Conservation (phyloP, 2,113 vertebrate species). For the Euleptes europaea region DNA sequence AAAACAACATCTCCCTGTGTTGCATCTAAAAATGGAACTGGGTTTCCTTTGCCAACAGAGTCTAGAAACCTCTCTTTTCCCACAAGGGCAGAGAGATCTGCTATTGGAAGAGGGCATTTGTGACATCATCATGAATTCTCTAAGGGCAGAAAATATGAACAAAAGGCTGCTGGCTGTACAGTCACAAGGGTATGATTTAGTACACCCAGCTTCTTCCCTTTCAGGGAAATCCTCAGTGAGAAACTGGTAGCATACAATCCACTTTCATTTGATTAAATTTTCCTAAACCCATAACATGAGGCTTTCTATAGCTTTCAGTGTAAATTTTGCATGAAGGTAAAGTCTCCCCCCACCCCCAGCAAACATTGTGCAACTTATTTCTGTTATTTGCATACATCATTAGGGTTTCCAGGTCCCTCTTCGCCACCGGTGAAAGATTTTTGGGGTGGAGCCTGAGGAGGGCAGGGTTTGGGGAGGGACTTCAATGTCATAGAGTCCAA, state of each 20-base stretch:
- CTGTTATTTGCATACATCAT: not conserved
- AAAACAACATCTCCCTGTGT: constrained; percentile 16
- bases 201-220: constrained; percentile 1
- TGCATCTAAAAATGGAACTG: constrained; percentile 31
- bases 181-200: constrained; percentile 4
- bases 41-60: constrained; percentile 22
- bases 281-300: not conserved
- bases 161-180: not conserved
- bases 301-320: not conserved
- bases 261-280: not conserved
- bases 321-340: not conserved
- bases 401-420: too few species aligned
- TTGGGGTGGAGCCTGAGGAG: too few species aligned
- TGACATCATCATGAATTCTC: not conserved
- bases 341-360: not conserved
- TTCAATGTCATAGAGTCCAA: too few species aligned
- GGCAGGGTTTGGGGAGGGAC: too few species aligned
- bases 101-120: constrained; percentile 27
- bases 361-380: not conserved
- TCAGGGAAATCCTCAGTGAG: constrained; percentile 40
- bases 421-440: too few species aligned
- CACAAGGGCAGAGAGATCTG: not conserved
- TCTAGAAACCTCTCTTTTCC: constrained; percentile 7
- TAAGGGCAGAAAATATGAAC: not conserved
- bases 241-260: constrained; percentile 6